Base-by-base conservation (phyloP, 2,888 invertebrate genomes). In the Unio delphinus region DNA sequence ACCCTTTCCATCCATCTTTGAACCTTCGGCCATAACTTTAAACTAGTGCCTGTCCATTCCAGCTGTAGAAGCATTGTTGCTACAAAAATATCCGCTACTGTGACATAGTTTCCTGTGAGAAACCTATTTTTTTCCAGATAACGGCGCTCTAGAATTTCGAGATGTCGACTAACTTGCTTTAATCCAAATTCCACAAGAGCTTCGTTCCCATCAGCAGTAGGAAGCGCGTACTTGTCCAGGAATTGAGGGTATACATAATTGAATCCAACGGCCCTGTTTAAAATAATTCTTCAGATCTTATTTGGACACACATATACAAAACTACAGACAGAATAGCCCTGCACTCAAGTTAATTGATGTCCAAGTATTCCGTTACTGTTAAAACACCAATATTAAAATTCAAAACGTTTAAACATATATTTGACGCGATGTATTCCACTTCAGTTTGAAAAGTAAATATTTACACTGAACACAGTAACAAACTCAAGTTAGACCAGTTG, bases 191-290 rank as follows among this genome's bases (percentile, higher is more conserved):
- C 87, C 8, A 85, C 71, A 55, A 87, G 69, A 26, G 70, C 76
- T 67, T 87, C 86, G 66, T 82, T 87, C 34, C 83, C 80, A n/a
- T 75, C 70, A 15, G 83, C 84, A 15, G 80, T 70, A 8, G 80
- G 78, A 23, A 86, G 77, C 45, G 81, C 72, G 67, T 84, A 86
- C 62, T 81, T 79, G 26, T 86, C 84, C 26, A 87, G 76, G 74
- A 84, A 84, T 69, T 85, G 84, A 57, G 87, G 86, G 76, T 86
- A 86, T 4, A 84, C 80, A 70, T 83, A 84, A 23, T 74, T 75
- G 70, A 78, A 84, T 1, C 87, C 87, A 18, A 83, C 76, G 20
- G 78, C 77, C 66, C 87, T 86, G 80, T 63, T 79, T 75, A 15
- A 28, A 45, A 15, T 23, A 23, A 23, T 23, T 23, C 23, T 62